These are phyloP conservation scores for Falco naumanni DNA, from an alignment of 2,797 vertebrate genomes.

Conservation along the genomic window DNA sequence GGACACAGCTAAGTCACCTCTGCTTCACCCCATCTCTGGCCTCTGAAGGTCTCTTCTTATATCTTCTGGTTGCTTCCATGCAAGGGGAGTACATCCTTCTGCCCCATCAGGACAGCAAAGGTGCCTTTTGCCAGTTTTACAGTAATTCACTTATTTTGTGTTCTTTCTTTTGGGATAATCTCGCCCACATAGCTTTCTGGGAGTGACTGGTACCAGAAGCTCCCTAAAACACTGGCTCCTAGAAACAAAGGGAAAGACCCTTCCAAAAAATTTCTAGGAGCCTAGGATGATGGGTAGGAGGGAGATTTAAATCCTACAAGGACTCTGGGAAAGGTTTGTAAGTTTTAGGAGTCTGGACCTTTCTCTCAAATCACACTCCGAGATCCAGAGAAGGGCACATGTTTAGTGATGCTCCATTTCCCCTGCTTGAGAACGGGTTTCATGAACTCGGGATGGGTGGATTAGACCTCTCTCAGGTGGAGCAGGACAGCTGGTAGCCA, in stretches of 20 bases:
- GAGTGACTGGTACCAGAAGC: neutral
- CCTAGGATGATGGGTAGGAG: neutral
- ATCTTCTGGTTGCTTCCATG: neutral
- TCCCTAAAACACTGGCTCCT: accelerated
- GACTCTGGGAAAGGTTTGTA: neutral
- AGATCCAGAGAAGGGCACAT: neutral
- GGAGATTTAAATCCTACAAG: neutral
- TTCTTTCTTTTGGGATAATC: neutral
- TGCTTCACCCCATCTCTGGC: neutral
- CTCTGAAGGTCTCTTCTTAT: neutral
- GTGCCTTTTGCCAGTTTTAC: neutral
- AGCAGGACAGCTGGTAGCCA: neutral
- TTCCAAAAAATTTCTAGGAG: neutral
- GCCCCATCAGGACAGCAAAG: neutral
- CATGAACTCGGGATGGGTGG: accelerated
- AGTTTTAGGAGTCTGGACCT: neutral
- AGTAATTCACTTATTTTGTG: neutral
- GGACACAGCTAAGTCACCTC: neutral
- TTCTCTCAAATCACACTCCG: neutral
- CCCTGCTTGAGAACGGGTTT: neutral
- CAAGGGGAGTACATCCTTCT: neutral
- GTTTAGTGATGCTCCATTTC: neutral
- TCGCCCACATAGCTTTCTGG: neutral
- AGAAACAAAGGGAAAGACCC: neutral
- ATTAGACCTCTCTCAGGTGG: neutral